A percentile compares a stretch with the other conserved stretches of the same genome.
phyloP scores from a whole-genome alignment of 2,888 invertebrate genomes.

The Baccha elongata region DNA sequence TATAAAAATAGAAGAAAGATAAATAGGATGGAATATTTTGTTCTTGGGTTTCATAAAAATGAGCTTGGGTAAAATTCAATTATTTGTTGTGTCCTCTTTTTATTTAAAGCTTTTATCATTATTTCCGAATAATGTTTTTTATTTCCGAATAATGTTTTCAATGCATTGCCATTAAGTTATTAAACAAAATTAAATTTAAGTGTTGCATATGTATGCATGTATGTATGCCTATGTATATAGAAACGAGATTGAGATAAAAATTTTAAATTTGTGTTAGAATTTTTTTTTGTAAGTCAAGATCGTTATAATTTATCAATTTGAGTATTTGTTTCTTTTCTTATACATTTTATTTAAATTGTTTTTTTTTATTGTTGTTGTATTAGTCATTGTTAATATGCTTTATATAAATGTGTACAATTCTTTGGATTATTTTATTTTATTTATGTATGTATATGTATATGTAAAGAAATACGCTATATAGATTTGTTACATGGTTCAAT shows the following conservation, averaged over 20 bases:
- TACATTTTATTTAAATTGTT: slow-evolving; percentile 16
- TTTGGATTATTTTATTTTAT: slow-evolving; percentile 67
- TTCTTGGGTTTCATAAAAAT: background rate
- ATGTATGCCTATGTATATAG: background rate
- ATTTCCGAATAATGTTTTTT: slow-evolving; percentile 15
- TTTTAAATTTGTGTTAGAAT: slow-evolving; percentile 1
- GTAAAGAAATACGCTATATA: slow-evolving; percentile 56
- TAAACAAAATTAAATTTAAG: slow-evolving; percentile 40
- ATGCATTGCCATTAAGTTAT: slow-evolving; percentile 12
- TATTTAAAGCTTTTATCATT: slow-evolving; percentile 27
- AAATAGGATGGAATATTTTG: slow-evolving; percentile 3
- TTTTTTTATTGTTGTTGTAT: slow-evolving; percentile 19
- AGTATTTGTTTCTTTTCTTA: slow-evolving; percentile 47
- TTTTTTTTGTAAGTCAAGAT: slow-evolving; percentile 1
- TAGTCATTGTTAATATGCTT: slow-evolving; percentile 42
- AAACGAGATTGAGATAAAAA: slow-evolving; percentile 30
- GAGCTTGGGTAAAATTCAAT: slow-evolving; percentile 23
- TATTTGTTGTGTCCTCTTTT: background rate
- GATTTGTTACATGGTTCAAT: slow-evolving; percentile 54
- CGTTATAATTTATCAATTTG: slow-evolving; percentile 27
- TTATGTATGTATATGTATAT: slow-evolving; percentile 69
- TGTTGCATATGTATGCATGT: slow-evolving; percentile 8
- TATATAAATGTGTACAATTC: slow-evolving; percentile 73
- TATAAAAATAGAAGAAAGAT: background rate
- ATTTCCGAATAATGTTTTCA: slow-evolving; percentile 16